Evolutionary conservation across 2,797 vertebrate genomes (phyloP).

Genomic region (Halcyon badia): DNA sequence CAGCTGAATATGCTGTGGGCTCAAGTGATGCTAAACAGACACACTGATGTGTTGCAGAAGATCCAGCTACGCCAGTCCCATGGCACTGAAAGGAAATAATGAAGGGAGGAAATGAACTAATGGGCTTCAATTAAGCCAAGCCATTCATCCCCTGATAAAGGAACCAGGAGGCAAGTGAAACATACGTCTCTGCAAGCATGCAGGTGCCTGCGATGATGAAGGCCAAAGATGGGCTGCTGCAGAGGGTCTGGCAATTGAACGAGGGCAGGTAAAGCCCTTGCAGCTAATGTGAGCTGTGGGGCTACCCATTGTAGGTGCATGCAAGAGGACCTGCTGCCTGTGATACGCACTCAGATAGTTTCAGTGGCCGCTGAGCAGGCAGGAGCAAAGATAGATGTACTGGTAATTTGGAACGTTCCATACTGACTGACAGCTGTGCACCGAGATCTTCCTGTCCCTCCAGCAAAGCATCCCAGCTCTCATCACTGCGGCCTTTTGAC

Average conservation of each 20-base stretch:
- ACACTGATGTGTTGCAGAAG: not conserved
- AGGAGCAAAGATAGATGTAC: not conserved
- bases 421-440: not conserved
- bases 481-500: not conserved
- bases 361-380: not conserved
- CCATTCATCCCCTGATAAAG: not conserved
- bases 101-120: slow-evolving; percentile 25
- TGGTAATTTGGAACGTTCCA: not conserved
- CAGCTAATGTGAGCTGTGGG: not conserved
- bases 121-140: not conserved
- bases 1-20: not conserved
- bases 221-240: not conserved
- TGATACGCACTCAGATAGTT: not conserved
- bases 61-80: not conserved
- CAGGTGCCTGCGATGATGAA: not conserved
- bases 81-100: not conserved
- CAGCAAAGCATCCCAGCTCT: not conserved
- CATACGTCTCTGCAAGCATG: not conserved
- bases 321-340: not conserved
- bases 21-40: not conserved
- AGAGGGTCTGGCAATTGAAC: not conserved
- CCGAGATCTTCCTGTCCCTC: not conserved
- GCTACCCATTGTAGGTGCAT: not conserved
- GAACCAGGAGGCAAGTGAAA: not conserved
- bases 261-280: not conserved